phyloP scores from a whole-genome alignment of 2,888 invertebrate genomes.

The Oligia strigilis region DNA sequence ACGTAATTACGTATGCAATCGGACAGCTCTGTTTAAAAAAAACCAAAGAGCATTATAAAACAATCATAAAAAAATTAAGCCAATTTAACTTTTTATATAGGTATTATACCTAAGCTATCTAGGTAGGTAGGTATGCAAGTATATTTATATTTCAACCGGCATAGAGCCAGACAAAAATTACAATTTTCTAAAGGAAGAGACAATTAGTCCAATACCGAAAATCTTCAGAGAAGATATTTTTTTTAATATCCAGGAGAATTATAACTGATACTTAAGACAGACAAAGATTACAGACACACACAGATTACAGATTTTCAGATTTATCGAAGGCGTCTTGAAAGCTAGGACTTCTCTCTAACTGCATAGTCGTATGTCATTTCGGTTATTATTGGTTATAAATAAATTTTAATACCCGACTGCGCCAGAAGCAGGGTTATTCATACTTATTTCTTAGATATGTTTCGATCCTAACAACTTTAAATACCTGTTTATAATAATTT shows the following conservation, averaged over 20 bases:
- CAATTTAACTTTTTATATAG: neutral
- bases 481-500: conserved; percentile 14
- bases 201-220: no score
- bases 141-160: neutral
- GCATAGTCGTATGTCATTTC: neutral
- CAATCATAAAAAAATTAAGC: neutral
- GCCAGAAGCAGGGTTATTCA: neutral
- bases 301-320: no score
- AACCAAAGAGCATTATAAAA: neutral
- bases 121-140: neutral
- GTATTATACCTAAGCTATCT: neutral
- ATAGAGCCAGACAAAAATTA: neutral
- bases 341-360: neutral
- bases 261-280: neutral
- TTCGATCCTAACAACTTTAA: neutral
- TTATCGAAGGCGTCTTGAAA: neutral
- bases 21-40: neutral
- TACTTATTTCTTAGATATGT: neutral
- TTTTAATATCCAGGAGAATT: neutral
- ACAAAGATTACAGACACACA: neutral
- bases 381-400: neutral
- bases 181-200: neutral
- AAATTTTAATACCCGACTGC: neutral
- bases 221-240: neutral
- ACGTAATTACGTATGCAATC: neutral